Evolutionary conservation across 2,888 invertebrate genomes (phyloP), one percentile per base, ranked within the genome.

Genomic region (Apeira syringaria): DNA sequence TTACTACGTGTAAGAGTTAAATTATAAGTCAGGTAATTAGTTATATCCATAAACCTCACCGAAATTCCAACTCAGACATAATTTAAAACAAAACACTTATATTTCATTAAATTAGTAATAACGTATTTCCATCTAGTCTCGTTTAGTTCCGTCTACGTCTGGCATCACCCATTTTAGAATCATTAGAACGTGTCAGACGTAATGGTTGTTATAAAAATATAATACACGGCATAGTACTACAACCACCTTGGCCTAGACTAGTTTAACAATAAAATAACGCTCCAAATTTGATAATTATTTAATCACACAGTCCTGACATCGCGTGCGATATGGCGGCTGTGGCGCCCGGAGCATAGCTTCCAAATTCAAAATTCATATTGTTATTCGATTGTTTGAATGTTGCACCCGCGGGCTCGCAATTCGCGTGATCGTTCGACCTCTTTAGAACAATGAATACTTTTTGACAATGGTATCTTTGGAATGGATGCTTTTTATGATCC

Each of bases 251-350:
- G 13, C 33, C 37, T 35, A 20, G 42, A 59, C 29, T 9, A 32
- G 20, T 25, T 8, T 2, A 27, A 35, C 28, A 35, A 44, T 40
- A 38, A 31, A 28, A 20, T 3, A 33, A 30, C 7, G 33, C 25
- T 36, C 47, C 35, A 47, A 55, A 39, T 47, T 29, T 44, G 42
- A 50, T 3, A 2, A 51, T 45, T 40, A 47, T 36, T 57, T 65
- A 64, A 66, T 64, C 51, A 61, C 57, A 48, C 7, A 20, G 56
- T 56, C 40, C 28, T 30, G 48, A 51, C 58, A 68, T 83, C 64
- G 79, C 85, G 82, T 84, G 85, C 82, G 56, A 72, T 86, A 86
- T 86, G 84, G 75, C 72, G 54, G 53, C 60, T 43, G 61, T 53
- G 58, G 53, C 56, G 71, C 80, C 61, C 41, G 61, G 38, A 72